Conservation (phyloP, 2,888 invertebrate genomes). For the Cloeon dipterum region DNA sequence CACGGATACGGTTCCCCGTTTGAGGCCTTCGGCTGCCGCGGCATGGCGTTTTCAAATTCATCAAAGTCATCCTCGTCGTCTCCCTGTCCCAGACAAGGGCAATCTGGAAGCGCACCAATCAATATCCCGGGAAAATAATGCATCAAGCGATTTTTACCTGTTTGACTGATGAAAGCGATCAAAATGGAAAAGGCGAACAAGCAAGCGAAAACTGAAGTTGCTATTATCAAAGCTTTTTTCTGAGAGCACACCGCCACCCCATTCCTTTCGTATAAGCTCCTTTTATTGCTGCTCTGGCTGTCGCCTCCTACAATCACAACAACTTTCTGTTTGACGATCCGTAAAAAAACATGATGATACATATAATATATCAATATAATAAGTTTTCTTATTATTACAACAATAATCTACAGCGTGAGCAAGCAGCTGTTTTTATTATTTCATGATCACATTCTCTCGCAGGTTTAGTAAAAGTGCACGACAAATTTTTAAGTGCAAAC, state of each 20-base stretch:
- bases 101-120: conserved; percentile 30
- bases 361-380: too few relatives aligned
- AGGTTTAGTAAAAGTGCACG: too few relatives aligned
- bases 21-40: conserved; percentile 41
- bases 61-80: conserved; percentile 26
- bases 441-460: too few relatives aligned
- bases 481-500: not conserved
- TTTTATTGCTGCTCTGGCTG: conserved; percentile 31
- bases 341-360: too few relatives aligned
- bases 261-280: conserved; percentile 43
- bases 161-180: conserved; percentile 72
- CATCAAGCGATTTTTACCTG: too few relatives aligned
- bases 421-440: too few relatives aligned
- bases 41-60: conserved; percentile 26
- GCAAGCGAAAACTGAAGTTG: conserved; percentile 52
- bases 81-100: conserved; percentile 41
- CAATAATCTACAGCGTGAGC: too few relatives aligned
- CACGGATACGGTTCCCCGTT: conserved; percentile 56
- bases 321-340: too few relatives aligned
- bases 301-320: conserved; percentile 25
- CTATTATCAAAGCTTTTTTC: conserved; percentile 59
- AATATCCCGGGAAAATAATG: not conserved
- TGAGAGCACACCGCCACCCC: conserved; percentile 75
- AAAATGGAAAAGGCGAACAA: conserved; percentile 65
- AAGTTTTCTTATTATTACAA: too few relatives aligned